These are phyloP conservation scores for Poeciliopsis paucimaculata DNA, from an alignment of 2,797 vertebrate species.

Conservation along the genomic window DNA sequence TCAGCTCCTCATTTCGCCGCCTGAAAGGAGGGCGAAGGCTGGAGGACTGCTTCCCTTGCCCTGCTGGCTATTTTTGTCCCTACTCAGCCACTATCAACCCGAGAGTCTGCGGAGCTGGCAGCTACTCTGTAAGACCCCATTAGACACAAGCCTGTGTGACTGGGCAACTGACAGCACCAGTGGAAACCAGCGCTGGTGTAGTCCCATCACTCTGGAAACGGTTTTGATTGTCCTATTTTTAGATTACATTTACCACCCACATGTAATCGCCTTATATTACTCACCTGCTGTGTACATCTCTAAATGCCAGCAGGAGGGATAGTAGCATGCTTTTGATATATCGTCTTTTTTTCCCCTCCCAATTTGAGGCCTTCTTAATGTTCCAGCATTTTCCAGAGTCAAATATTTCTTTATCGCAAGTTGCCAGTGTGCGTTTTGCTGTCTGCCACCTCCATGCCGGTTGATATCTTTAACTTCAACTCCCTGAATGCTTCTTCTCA, in stretches of 20 bases:
- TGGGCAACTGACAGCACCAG: conserved; percentile 38
- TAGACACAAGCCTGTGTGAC: conserved; percentile 44
- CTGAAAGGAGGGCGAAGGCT: conserved; percentile 76
- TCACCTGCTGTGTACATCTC: conserved; percentile 54
- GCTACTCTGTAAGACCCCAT: conserved; percentile 87
- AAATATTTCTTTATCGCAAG: conserved; percentile 26
- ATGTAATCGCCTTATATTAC: conserved; percentile 51
- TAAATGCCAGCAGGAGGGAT: conserved; percentile 44
- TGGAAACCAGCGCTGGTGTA: conserved; percentile 39
- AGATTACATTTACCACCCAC: conserved; percentile 57
- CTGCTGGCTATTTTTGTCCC: conserved; percentile 88
- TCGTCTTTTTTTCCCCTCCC: conserved; percentile 14
- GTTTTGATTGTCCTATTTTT: conserved; percentile 58
- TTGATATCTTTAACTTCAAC: conserved; percentile 63
- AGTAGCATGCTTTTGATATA: conserved; percentile 30
- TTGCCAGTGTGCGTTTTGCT: conserved; percentile 37
- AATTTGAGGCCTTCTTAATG: conserved; percentile 17
- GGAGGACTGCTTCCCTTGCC: conserved; percentile 84
- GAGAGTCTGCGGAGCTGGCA: conserved; percentile 84
- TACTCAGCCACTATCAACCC: conserved; percentile 83
- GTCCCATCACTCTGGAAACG: conserved; percentile 35
- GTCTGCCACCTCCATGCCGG: conserved; percentile 57
- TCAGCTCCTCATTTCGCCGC: conserved; percentile 83
- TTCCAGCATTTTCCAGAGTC: conserved; percentile 33
- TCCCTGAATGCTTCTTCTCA: conserved; percentile 43